These are phyloP conservation scores for Syncerus caffer DNA, from an alignment of 2,797 vertebrate species.

Conservation along the genomic window DNA sequence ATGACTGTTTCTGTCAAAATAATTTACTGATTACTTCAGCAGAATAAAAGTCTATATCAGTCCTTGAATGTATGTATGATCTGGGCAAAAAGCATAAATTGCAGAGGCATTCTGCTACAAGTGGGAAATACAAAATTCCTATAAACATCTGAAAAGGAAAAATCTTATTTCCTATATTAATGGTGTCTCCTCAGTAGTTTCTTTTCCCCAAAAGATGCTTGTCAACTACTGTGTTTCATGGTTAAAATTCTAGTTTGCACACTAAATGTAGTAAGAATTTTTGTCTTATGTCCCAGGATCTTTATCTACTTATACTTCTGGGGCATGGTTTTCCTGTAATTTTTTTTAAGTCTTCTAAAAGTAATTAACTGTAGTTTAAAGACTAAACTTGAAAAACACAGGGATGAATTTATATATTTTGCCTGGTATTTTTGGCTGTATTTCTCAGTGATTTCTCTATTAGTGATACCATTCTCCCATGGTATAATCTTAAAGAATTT, in stretches of 20 bases:
- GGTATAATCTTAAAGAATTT: background rate
- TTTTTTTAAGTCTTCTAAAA: constrained; percentile 18
- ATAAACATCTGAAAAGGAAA: background rate
- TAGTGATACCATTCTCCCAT: background rate
- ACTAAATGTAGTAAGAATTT: background rate
- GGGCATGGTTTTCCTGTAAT: background rate
- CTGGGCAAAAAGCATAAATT: background rate
- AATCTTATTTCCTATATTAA: background rate
- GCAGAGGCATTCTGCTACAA: background rate
- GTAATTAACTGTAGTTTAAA: background rate
- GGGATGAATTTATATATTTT: constrained; percentile 15
- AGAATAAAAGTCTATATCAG: background rate
- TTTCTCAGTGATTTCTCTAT: background rate
- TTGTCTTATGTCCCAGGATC: background rate
- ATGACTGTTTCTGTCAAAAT: background rate
- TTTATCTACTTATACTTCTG: background rate
- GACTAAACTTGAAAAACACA: background rate
- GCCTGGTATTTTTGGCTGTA: background rate
- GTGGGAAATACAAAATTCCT: background rate
- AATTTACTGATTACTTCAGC: background rate
- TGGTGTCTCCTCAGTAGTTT: background rate
- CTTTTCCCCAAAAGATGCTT: background rate
- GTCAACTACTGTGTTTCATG: background rate
- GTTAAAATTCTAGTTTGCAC: background rate
- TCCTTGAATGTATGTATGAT: background rate